phyloP scores from a whole-genome alignment of 2,888 invertebrate genomes.

The Scaptomyza caliginosa region DNA sequence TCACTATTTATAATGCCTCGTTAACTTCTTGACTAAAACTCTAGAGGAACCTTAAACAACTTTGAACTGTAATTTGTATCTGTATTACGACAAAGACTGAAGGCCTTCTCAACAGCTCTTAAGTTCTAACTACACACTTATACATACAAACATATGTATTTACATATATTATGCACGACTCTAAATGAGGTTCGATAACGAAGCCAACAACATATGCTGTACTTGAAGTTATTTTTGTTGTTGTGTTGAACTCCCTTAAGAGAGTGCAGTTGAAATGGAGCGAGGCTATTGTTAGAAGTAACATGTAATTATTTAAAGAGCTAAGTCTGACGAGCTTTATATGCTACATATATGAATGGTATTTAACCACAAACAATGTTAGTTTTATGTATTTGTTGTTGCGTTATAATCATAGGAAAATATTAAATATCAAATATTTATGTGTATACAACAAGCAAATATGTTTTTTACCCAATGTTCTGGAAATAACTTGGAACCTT shows the following conservation, averaged over 20 bases:
- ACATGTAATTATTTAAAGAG: constrained; percentile 63
- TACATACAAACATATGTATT: neutral
- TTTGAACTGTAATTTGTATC: constrained; percentile 35
- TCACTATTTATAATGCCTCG: neutral
- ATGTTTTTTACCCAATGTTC: neutral
- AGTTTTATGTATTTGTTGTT: neutral
- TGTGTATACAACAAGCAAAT: neutral
- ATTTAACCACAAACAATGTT: neutral
- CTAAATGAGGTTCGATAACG: constrained; percentile 16
- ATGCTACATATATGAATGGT: neutral
- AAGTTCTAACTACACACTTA: constrained; percentile 10
- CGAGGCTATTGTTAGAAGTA: constrained; percentile 23
- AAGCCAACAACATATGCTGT: constrained; percentile 3
- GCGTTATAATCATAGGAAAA: neutral
- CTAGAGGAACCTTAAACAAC: neutral
- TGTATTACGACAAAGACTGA: constrained; percentile 17
- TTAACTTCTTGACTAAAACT: neutral
- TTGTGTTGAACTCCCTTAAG: neutral
- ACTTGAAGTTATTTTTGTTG: constrained; percentile 32
- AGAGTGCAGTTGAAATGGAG: constrained; percentile 25
- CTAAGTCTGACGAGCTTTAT: constrained; percentile 6
- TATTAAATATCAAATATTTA: constrained; percentile 15
- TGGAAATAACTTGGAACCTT: neutral
- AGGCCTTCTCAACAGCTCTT: constrained; percentile 12
- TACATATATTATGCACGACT: neutral